Evolutionary conservation across 2,797 vertebrate species (phyloP).

Genomic region (Myripristis jacobus): DNA sequence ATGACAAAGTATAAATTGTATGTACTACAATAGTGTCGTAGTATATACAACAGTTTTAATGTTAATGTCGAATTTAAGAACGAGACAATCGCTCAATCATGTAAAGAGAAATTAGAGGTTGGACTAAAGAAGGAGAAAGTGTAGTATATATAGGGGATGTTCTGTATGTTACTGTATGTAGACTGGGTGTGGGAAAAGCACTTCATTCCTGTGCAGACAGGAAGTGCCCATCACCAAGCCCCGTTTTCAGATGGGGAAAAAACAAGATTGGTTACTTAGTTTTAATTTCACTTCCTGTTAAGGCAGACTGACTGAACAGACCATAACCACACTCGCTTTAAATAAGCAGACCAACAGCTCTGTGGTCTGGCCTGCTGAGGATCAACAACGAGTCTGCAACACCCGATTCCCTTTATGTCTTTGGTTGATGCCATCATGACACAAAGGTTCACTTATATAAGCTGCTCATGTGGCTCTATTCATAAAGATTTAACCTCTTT

Average conservation of each 20-base stretch:
- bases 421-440: conserved; percentile 44
- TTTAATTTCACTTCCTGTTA: conserved; percentile 22
- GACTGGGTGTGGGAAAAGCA: conserved; percentile 57
- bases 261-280: conserved; percentile 22
- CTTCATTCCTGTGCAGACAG: conserved; percentile 31
- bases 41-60: conserved; percentile 77
- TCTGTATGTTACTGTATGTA: conserved; percentile 76
- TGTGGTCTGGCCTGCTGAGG: background rate
- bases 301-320: conserved; percentile 8
- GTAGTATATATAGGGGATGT: conserved; percentile 75
- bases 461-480: conserved; percentile 14
- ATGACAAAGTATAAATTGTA: conserved; percentile 84
- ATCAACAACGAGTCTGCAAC: background rate
- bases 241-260: conserved; percentile 24
- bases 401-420: conserved; percentile 30
- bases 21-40: conserved; percentile 77
- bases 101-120: conserved; percentile 71
- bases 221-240: conserved; percentile 35
- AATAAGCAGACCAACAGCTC: background rate
- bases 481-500: conserved; percentile 27
- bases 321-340: background rate
- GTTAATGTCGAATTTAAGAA: conserved; percentile 82
- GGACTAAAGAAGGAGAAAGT: conserved; percentile 69
- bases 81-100: conserved; percentile 87
- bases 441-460: conserved; percentile 26